These are phyloP conservation scores for Eristalinus aeneus DNA, from an alignment of 2,888 invertebrate genomes.

Conservation along the genomic window DNA sequence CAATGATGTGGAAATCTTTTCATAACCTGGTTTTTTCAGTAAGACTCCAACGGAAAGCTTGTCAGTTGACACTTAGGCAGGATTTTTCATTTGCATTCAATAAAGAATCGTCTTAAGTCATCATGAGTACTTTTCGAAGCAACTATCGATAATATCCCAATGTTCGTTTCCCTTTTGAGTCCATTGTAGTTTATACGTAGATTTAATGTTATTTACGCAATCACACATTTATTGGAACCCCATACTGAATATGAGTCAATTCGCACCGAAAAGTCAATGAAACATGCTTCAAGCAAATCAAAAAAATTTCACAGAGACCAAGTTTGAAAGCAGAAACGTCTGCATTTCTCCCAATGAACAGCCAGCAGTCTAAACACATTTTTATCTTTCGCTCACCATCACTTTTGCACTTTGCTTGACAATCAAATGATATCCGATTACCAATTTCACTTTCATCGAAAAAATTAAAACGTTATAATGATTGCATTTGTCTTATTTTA, in stretches of 20 bases:
- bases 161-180: too few species aligned
- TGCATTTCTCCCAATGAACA: not conserved
- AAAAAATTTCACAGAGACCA: not conserved
- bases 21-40: too few species aligned
- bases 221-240: not conserved
- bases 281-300: not conserved
- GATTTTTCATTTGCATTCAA: too few species aligned
- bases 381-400: not conserved
- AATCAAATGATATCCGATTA: constrained; percentile 62
- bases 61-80: too few species aligned
- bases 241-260: not conserved
- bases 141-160: too few species aligned
- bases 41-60: too few species aligned
- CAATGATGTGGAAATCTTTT: too few species aligned
- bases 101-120: too few species aligned
- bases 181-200: not conserved
- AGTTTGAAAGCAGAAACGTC: not conserved
- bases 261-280: not conserved
- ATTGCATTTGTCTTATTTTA: constrained; percentile 67
- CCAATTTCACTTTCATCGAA: constrained; percentile 49
- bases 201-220: not conserved
- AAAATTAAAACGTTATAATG: constrained; percentile 59
- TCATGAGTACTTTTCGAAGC: too few species aligned
- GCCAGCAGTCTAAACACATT: not conserved
- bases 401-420: constrained; percentile 57